phyloP scores from a whole-genome alignment of 92 coral and sea anemone genomes.

The Phenganax stokvisi region DNA sequence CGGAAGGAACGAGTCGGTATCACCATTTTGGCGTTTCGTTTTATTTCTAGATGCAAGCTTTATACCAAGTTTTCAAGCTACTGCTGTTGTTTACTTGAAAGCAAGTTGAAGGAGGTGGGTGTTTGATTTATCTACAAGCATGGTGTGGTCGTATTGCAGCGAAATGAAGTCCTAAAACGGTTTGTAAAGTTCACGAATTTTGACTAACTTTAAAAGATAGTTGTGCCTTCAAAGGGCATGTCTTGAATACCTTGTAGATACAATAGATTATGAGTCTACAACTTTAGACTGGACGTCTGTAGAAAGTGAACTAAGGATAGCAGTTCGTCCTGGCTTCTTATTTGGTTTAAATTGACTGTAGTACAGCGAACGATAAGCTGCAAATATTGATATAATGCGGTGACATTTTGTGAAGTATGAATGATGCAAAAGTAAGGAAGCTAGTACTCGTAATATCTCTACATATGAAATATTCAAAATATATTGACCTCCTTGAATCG shows the following conservation, averaged over 20 bases:
- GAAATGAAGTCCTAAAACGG: conserved; percentile 23
- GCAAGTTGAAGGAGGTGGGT: neutral
- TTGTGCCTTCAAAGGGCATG: conserved; percentile 31
- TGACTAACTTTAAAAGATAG: conserved; percentile 4
- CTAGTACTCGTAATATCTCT: conserved; percentile 6
- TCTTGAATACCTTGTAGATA: conserved; percentile 27
- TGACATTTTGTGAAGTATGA: conserved; percentile 21
- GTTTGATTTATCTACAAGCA: conserved; percentile 4
- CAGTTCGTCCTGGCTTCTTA: neutral
- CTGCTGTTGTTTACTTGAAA: conserved; percentile 13
- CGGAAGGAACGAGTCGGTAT: conserved; percentile 42
- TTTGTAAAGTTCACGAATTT: neutral
- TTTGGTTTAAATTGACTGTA: neutral
- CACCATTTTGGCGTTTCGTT: conserved; percentile 35
- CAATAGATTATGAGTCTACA: conserved; percentile 4
- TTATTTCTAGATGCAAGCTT: conserved; percentile 29
- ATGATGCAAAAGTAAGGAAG: conserved; percentile 17
- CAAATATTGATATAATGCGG: neutral
- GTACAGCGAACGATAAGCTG: neutral
- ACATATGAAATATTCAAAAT: conserved; percentile 24
- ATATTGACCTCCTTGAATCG: neutral
- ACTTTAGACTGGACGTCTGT: neutral
- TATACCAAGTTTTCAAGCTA: conserved; percentile 7
- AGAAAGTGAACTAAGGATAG: neutral
- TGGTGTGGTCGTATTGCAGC: conserved; percentile 2